Percentiles rank a stretch among this genome's conserved stretches.
Conservation (phyloP, 2,113 vertebrate species). For the Tor tambroides region DNA sequence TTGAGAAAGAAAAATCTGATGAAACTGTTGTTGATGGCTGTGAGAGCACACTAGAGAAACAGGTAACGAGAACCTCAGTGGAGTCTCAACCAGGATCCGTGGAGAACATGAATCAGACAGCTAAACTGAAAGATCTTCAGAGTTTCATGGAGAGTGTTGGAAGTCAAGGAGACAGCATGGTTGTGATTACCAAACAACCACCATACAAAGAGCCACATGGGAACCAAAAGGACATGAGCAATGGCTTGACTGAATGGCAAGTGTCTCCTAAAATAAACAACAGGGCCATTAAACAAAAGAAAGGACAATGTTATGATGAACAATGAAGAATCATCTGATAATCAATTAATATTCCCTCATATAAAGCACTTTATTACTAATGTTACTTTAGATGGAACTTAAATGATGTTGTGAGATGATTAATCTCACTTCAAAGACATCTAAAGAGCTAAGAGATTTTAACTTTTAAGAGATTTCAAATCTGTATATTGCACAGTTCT, state of each 20-base stretch:
- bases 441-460: not conserved
- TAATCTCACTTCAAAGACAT: not conserved
- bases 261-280: conserved; percentile 59
- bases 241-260: conserved; percentile 34
- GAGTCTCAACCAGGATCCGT: conserved; percentile 73
- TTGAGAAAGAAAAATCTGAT: conserved; percentile 13
- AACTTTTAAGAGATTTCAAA: conserved; percentile 15
- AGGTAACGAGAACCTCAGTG: conserved; percentile 72
- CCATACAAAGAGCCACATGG: conserved; percentile 50
- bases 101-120: conserved; percentile 52
- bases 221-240: conserved; percentile 56
- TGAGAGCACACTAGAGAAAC: conserved; percentile 58
- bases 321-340: conserved; percentile 68
- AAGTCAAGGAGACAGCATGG: conserved; percentile 12
- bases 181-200: conserved; percentile 44
- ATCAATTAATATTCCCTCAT: not conserved
- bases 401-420: too few relatives aligned
- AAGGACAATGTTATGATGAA: conserved; percentile 67
- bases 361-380: conserved; percentile 12
- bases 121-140: conserved; percentile 34
- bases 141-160: conserved; percentile 47
- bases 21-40: not conserved
- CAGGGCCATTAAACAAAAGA: conserved; percentile 54
- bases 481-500: conserved; percentile 19
- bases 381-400: not conserved